These are phyloP conservation scores for Parauchenoglanis punctatus DNA, from an alignment of 2,797 vertebrate species.

Conservation along the genomic window DNA sequence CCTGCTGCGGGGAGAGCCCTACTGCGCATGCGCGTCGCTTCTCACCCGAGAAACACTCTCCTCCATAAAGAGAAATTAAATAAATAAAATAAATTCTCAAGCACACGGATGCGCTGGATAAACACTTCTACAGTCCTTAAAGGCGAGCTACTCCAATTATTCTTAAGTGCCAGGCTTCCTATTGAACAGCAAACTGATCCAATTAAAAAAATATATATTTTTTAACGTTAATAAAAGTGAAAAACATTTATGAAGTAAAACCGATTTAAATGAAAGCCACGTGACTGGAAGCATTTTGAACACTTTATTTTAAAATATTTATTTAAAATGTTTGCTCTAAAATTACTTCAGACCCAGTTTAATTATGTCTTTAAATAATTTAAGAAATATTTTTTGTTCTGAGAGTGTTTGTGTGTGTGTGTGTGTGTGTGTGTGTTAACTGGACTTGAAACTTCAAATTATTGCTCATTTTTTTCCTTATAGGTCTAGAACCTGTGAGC, in stretches of 20 bases:
- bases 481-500: background rate
- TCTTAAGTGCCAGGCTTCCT: fast-evolving
- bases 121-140: background rate
- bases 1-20: slow-evolving; percentile 72
- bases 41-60: background rate
- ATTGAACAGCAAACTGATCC: background rate
- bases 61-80: background rate
- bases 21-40: slow-evolving; percentile 75
- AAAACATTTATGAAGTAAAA: background rate
- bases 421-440: too few species aligned
- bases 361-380: background rate
- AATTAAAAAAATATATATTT: background rate
- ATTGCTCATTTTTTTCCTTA: background rate
- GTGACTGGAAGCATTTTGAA: background rate
- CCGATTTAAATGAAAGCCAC: background rate
- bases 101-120: background rate
- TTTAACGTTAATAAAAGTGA: background rate
- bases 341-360: background rate
- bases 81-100: background rate
- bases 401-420: background rate
- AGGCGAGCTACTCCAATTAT: fast-evolving
- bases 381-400: background rate
- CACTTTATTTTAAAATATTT: background rate
- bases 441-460: background rate
- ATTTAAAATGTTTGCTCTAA: background rate